Base-by-base conservation (phyloP, 2,797 vertebrate species). In the Tragelaphus eurycerus region DNA sequence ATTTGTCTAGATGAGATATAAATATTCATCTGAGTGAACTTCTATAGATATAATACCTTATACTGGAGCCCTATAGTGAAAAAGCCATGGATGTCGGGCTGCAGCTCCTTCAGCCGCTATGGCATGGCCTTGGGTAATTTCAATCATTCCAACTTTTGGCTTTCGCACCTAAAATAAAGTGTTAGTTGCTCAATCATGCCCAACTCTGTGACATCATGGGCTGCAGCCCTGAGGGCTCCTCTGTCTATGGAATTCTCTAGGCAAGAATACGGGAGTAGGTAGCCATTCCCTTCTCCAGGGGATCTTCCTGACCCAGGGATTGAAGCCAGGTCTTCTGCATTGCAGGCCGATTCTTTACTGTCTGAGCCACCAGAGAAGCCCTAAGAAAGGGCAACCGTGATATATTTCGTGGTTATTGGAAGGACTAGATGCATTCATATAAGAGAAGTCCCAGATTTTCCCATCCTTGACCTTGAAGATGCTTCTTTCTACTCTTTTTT, bases 71-170 rank as follows among this genome's bases (percentile, higher is more conserved):
- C 8, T 54, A 4, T 4, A 43, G 50, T 10, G 60, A 11, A 57
- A 27, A n/a, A 23, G 12, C 38, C 34, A 1, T 4, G 12, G 46
- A 21, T 57, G 29, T 50, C 78, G 25, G 31, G 23, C n/a, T 3
- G 0, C 25, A 13, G 83, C n/a, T 27, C 64, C 15, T 76, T 25
- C 38, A 29, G 10, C 19, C 4, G 0, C 13, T 27, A 1, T 19
- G 57, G 62, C 1, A 55, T 50, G 55, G 12, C 38, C 60, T 62
- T 57, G 82, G 23, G 15, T 23, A 10, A 81, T 38, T 31, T 74
- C 48, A 43, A 16, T 17, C 54, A 34, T 25, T 25, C 46, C 62
- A 16, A 5, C 10, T 38, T 55, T 27, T 57, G 54, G 38, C 43
- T 88, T 62, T 54, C 25, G 46, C 59, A 31, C 34, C 46, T 34